These are phyloP conservation scores for Achatina immaculata DNA, from an alignment of 1,140 invertebrate species.

Conservation along the genomic window DNA sequence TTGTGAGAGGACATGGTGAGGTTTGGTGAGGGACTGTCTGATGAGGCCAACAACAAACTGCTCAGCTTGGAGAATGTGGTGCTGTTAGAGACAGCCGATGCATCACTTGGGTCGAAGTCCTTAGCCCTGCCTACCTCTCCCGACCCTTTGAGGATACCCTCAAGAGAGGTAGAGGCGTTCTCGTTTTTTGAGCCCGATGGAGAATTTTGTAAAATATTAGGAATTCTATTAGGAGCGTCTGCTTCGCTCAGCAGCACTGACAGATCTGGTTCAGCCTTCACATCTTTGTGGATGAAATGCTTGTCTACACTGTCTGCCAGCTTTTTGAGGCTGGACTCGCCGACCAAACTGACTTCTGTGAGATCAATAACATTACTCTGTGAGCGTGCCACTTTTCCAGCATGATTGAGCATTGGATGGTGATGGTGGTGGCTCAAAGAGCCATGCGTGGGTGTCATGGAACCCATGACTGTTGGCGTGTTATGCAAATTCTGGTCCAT, in stretches of 20 bases:
- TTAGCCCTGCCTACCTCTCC: conserved; percentile 57
- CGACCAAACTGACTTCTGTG: conserved; percentile 49
- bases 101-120: conserved; percentile 40
- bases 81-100: background rate
- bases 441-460: conserved; percentile 29
- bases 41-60: conserved; percentile 27
- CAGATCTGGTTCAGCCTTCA: conserved; percentile 44
- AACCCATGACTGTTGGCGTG: conserved; percentile 9
- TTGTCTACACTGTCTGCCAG: conserved; percentile 62
- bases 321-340: conserved; percentile 62
- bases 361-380: conserved; percentile 56
- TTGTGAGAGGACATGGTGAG: conserved; percentile 23
- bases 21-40: conserved; percentile 27
- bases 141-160: conserved; percentile 64
- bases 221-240: conserved; percentile 35
- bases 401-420: conserved; percentile 36
- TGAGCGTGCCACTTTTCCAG: conserved; percentile 8
- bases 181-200: conserved; percentile 64
- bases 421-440: conserved; percentile 33
- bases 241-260: conserved; percentile 35
- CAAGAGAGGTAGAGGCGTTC: conserved; percentile 66
- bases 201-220: conserved; percentile 43
- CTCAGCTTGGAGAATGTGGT: conserved; percentile 31
- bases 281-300: conserved; percentile 56
- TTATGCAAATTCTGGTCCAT: conserved; percentile 22